Base-by-base conservation (phyloP, 2,113 vertebrate genomes). In the Drymodes brunneopygia region DNA sequence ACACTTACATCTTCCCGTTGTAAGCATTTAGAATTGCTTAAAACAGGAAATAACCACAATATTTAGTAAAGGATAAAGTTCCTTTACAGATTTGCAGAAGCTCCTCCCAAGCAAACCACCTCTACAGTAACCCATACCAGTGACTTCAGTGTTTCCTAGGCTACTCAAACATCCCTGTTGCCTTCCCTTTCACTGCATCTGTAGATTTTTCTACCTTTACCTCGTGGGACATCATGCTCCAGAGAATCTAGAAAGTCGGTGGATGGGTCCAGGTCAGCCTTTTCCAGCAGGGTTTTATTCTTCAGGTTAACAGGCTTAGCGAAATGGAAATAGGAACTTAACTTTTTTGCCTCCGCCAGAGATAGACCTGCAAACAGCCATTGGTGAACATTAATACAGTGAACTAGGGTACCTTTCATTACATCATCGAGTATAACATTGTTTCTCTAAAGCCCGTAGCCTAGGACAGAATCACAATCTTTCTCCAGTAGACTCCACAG, bases 311-410 rank as follows among this genome's bases (percentile, higher is more conserved):
- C 81, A 27, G 98, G 97, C 81, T 98, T 90, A 51, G 98, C 95
- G 88, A 99, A 99, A 96, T 99, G 99, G 80, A 99, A 97, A 95
- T 98, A 99, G 89, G 98, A 99, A 65, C 97, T 98, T 42, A 99
- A 97, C 93, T 99, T 99, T 84, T 90, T 98, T 38, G 98, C 98
- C 47, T 99, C 99, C 1, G 50, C 96, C 75, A 98, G 81, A 61
- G 98, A 98, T 15, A 99, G 97, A 95, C 99, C 99, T 99, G 95
- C 61, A 21, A 95, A 79, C 24, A 91, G 90, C 36, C 79, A 78
- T 81, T n/a, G 38, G 51, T 72, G 40, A 60, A n/a, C 31, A 29
- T 86, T 51, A 93, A 56, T 22, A 48, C 28, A 85, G 33, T 12
- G 15, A 83, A 38, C 17, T 44, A 40, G 54, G 19, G 23, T 47